phyloP scores from a whole-genome alignment of 2,888 invertebrate genomes.

The Pterostichus niger region DNA sequence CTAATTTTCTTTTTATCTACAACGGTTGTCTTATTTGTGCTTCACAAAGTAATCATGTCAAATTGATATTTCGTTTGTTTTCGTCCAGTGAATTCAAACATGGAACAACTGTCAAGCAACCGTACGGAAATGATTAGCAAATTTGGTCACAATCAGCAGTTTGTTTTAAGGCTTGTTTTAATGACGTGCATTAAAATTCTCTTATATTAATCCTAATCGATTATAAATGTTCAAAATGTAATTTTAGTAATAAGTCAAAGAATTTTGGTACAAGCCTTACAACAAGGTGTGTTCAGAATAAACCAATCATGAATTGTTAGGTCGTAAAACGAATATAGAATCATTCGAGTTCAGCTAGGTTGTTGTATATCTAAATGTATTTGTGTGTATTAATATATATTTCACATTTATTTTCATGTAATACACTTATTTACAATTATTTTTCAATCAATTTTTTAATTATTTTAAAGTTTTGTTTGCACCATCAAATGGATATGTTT shows the following conservation, averaged over 20 bases:
- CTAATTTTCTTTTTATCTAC: conserved; percentile 44
- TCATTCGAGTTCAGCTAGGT: conserved; percentile 1
- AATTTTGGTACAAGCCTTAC: conserved; percentile 36
- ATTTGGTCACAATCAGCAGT: conserved; percentile 51
- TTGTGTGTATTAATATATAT: conserved; percentile 54
- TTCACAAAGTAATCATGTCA: conserved; percentile 6
- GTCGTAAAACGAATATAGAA: background rate
- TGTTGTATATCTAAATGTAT: conserved; percentile 41
- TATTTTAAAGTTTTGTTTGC: conserved; percentile 74
- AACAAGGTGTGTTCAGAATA: conserved; percentile 13
- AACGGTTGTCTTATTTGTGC: conserved; percentile 56
- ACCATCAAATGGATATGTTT: conserved; percentile 77
- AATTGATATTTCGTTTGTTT: background rate
- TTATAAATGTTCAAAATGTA: conserved; percentile 41
- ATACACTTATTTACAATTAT: conserved; percentile 61
- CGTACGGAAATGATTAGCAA: conserved; percentile 4
- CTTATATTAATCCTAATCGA: conserved; percentile 12
- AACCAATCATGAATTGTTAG: background rate
- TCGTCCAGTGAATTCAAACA: background rate
- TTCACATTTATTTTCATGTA: conserved; percentile 61
- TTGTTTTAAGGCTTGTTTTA: conserved; percentile 50
- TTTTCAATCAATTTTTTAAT: conserved; percentile 68
- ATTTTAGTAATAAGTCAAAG: conserved; percentile 1
- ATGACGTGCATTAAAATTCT: conserved; percentile 18
- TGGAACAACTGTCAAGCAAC: conserved; percentile 26